phyloP scores from a whole-genome alignment of 2,888 invertebrate genomes.

The Pinctada fucata region DNA sequence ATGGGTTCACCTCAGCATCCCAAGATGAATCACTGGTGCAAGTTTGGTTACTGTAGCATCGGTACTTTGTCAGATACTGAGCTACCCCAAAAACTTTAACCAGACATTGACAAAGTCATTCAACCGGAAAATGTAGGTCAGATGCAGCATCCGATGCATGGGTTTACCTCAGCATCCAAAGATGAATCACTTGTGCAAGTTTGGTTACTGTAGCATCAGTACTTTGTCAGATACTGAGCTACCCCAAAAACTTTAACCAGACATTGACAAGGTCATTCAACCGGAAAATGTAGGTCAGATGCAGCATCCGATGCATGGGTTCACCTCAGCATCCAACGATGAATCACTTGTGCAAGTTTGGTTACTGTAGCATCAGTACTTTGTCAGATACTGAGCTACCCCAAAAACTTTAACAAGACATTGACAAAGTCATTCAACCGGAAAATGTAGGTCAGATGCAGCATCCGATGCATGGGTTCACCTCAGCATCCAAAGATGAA shows the following conservation, averaged over 20 bases:
- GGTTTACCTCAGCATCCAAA: not conserved
- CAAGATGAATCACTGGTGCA: too few species aligned
- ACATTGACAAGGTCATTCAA: not conserved
- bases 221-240: not conserved
- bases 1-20: too few species aligned
- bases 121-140: too few species aligned
- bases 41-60: too few species aligned
- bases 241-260: not conserved
- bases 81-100: too few species aligned
- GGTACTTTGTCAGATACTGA: too few species aligned
- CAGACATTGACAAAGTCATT: too few species aligned
- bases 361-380: not conserved
- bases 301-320: not conserved
- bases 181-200: not conserved
- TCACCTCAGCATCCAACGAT: not conserved
- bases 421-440: not conserved
- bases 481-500: not conserved
- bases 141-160: not conserved
- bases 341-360: not conserved
- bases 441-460: not conserved
- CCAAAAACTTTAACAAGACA: too few species aligned
- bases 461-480: not conserved
- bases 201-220: not conserved
- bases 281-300: constrained; percentile 2
- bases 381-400: not conserved